phyloP scores from a whole-genome alignment of 2,797 vertebrate species.

The Sebastes melanostomus region DNA sequence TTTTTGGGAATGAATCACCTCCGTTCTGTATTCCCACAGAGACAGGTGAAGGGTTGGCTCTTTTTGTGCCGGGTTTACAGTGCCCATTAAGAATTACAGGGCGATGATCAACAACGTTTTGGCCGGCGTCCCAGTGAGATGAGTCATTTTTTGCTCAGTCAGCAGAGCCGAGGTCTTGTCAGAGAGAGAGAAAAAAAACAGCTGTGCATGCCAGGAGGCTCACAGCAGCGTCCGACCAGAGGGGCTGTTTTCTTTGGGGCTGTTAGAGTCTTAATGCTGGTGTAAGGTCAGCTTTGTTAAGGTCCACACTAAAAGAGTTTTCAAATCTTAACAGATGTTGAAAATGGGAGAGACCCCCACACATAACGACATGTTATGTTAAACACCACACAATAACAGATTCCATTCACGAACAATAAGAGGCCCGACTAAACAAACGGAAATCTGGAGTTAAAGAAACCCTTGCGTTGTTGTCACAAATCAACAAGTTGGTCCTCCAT shows the following conservation, averaged over 20 bases:
- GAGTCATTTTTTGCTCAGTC: constrained; percentile 71
- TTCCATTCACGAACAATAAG: too few relatives aligned
- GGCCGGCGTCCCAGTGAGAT: constrained; percentile 60
- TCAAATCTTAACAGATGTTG: too few relatives aligned
- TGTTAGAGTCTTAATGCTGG: constrained; percentile 20
- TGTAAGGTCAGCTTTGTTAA: constrained; percentile 39
- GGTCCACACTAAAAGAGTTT: too few relatives aligned
- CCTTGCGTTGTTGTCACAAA: too few relatives aligned
- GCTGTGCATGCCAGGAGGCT: constrained; percentile 64
- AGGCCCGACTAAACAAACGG: too few relatives aligned
- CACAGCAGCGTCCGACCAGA: constrained; percentile 35
- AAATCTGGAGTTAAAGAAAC: too few relatives aligned
- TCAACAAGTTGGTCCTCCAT: too few relatives aligned
- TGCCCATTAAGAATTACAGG: constrained; percentile 43
- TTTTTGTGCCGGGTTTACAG: constrained; percentile 41
- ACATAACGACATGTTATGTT: too few relatives aligned
- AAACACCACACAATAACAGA: too few relatives aligned
- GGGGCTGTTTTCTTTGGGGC: constrained; percentile 38
- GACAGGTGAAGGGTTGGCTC: constrained; percentile 43
- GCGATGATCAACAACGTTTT: constrained; percentile 61
- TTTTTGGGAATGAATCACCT: constrained; percentile 36
- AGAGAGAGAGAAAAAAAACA: constrained; percentile 45
- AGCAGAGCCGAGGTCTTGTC: constrained; percentile 65
- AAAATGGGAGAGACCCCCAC: too few relatives aligned
- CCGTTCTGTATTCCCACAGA: constrained; percentile 28